Conservation (phyloP, 2,113 vertebrate species). For the Corydoras sp. region DNA sequence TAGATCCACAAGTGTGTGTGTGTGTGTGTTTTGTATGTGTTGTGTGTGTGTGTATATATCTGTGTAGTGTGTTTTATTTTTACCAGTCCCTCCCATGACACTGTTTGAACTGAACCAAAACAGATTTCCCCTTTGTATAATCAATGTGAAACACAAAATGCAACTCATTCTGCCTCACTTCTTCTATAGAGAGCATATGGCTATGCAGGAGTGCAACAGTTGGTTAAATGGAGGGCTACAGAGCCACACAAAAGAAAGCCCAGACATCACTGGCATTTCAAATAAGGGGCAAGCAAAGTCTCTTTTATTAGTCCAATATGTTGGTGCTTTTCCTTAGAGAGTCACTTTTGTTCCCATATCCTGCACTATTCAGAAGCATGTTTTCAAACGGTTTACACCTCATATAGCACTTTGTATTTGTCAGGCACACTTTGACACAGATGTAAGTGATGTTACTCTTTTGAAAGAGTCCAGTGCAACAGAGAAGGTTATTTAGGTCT, state of each 20-base stretch:
- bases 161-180: conserved; percentile 40
- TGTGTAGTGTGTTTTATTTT: not conserved
- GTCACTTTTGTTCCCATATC: conserved; percentile 38
- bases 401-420: conserved; percentile 42
- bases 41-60: too few relatives aligned
- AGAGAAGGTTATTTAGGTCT: conserved; percentile 15
- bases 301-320: conserved; percentile 40
- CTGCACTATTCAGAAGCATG: conserved; percentile 43
- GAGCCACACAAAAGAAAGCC: conserved; percentile 26
- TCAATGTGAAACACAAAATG: conserved; percentile 17
- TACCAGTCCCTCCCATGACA: conserved; percentile 30
- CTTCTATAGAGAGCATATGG: conserved; percentile 44
- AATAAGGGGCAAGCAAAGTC: conserved; percentile 36
- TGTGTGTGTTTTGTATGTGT: too few relatives aligned
- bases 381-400: conserved; percentile 43
- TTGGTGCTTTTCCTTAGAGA: conserved; percentile 39
- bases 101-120: conserved; percentile 38
- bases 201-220: conserved; percentile 39
- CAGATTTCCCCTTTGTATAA: conserved; percentile 35
- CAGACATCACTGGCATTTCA: conserved; percentile 36
- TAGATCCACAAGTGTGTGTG: too few relatives aligned
- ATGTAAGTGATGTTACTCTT: conserved; percentile 37
- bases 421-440: conserved; percentile 43
- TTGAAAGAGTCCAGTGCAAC: conserved; percentile 27
- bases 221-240: conserved; percentile 41